Evolutionary conservation across 2,888 invertebrate genomes (phyloP), one percentile per base, ranked within the genome.

Genomic region (Rotaria socialis): DNA sequence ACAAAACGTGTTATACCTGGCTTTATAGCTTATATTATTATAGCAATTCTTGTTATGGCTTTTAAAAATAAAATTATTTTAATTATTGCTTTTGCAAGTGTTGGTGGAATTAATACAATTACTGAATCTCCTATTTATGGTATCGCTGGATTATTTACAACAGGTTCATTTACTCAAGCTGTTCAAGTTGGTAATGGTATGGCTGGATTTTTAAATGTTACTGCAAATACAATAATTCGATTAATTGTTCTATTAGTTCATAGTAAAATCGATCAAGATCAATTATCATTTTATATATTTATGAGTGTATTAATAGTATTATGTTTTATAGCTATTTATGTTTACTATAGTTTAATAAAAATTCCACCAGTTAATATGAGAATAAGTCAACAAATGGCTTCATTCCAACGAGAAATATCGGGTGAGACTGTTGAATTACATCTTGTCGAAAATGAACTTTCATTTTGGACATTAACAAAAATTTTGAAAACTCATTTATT

Each of bases 151-250:
- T 60, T 60, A n/a, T 60, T 60, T 27, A 60, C 60, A 8, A 60
- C 60, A 11, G 60, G 60, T 2, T 16, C 60, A 24, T 60, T 60
- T 14, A 60, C 60, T 60, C 60, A 60, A n/a, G 60, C 60, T 27
- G 60, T 60, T 60, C 60, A 60, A 27, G 60, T 60, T 27, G 60
- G 60, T n/a, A 60, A 60, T 27, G 60, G 60, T n/a, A 60, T 60
- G 60, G 60, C 60, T n/a, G 60, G 60, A 60, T 60, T 60, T 27
- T n/a, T 60, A 10, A 60, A 60, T 27, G 60, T 60, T 8, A n/a
- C 60, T 60, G 60, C 60, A 10, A 60, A 60, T 60, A 60, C 60
- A n/a, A 60, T 60, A 10, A 60, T 60, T 27, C 60, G 60, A 24
- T n/a, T 60, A 14, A 60, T 60, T 14, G 60, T 60, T 24, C 14